Evolutionary conservation across 2,113 vertebrate genomes (phyloP), one percentile per base, ranked within the genome.

Genomic region (Saguinus midas): DNA sequence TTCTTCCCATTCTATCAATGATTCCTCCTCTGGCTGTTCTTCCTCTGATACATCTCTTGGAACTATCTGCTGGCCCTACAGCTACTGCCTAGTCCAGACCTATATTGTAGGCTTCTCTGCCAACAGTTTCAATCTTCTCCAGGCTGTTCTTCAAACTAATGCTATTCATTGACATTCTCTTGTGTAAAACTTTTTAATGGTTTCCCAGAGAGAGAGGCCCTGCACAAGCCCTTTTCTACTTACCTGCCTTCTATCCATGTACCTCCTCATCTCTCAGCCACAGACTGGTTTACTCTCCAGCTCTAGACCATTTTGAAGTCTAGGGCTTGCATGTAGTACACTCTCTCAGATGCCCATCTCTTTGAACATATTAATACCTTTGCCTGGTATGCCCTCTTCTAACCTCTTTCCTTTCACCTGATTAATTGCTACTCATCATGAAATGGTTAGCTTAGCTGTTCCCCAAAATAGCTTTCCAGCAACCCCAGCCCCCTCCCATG

Each of bases 401-500:
- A 5, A 57, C 87, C n/a, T 13, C 6, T 50, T 61, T 58, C 29
- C 7, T 87, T 16, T 40, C 6, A n/a, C 29, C 10, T 82, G 6
- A 1, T 2, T 43, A 68, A 35, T 14, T 37, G 23, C 61, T 84
- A 2, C 29, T 32, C 1, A 37, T n/a, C 2, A 20, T 4, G 70
- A 18, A 83, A 52, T 2, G 55, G 7, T 43, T 40, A 43, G 35
- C 57, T 29, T 32, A 45, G 5, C 18, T 64, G 1, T 86, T 81
- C 29, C n/a, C 40, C 1, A 45, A 32, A 81, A 32, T 50, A 35
- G 8, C 20, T 29, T 57, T 12, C 4, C 6, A n/a, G 23, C 21
- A 61, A 4, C 21, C 1, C 8, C 11, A 32, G 3, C 2, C 58
- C 52, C 10, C 13, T 35, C 40, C 7, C 1, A 4, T 37, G 12